Evolutionary conservation across 2,888 invertebrate genomes (phyloP), one percentile per base, ranked within the genome.

Genomic region (Teleiodes luculella): DNA sequence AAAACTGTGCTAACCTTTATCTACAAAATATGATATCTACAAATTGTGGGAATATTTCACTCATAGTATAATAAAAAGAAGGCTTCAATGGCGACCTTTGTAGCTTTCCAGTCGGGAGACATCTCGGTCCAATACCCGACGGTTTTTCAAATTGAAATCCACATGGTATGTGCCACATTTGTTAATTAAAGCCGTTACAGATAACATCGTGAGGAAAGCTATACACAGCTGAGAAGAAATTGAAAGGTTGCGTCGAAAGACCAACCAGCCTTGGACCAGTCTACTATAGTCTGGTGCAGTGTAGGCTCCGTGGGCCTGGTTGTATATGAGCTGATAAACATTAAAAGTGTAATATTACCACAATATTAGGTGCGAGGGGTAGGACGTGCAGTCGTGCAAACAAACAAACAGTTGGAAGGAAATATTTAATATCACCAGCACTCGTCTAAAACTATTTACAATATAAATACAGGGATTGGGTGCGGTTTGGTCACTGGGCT

Each of bases 371-470:
- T 39, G 51, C 51, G 28, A 37, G 8, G 16, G 43, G 36, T 46
- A 52, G 35, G 58, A 52, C 57, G 58, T 53, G 57, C 59, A 56
- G 51, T 50, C 52, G 74, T 82, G 83, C 85, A 85, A 72, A 78
- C 68, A 85, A 85, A 86, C 82, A 79, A 76, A 77, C 71, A 60
- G 63, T 66, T 70, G 65, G 67, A 68, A 74, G 70, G 69, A 80
- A 79, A 70, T 73, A 71, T 86, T 87, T 86, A 85, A 84, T 86
- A 77, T 78, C 78, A 84, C 86, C 86, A 79, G 70, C 76, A 74
- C 73, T 80, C 83, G 83, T 79, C 86, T 87, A 79, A 76, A 74
- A 76, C 85, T 88, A 88, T 87, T 86, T 88, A 87, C 87, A 87
- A 72, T 78, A 86, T 87, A 86, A 86, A 87, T 87, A 86, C 77